These are phyloP conservation scores for Hippocampus kuda DNA, from an alignment of 2,797 vertebrate genomes.

Conservation along the genomic window DNA sequence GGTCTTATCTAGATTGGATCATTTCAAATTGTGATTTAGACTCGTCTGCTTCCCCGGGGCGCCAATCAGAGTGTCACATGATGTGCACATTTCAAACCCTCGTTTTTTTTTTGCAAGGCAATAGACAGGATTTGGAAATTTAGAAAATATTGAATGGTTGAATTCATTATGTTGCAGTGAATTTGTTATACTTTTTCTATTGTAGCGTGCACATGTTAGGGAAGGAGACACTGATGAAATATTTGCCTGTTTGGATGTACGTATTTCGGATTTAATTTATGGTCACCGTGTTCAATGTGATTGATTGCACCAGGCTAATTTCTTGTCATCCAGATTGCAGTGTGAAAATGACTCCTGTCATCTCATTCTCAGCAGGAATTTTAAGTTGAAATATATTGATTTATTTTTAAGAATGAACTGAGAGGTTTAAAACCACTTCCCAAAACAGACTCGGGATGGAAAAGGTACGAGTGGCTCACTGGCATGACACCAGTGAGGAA, in stretches of 20 bases:
- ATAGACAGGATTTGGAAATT: no score
- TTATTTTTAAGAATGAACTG: neutral
- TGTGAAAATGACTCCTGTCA: no score
- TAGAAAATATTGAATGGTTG: no score
- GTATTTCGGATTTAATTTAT: no score
- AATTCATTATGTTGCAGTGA: neutral
- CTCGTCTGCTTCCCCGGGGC: constrained; percentile 39
- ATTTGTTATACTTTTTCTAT: no score
- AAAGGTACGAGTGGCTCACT: constrained; percentile 5
- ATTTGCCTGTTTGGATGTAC: no score
- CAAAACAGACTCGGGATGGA: constrained; percentile 18
- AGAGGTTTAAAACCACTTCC: neutral
- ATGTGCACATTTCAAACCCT: neutral
- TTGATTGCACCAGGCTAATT: no score
- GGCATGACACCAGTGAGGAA: constrained; percentile 5
- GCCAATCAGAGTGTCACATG: constrained; percentile 36
- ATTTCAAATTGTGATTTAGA: constrained; percentile 16
- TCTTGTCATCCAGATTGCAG: no score
- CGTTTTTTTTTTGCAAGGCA: neutral
- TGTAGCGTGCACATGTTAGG: no score
- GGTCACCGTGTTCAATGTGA: no score
- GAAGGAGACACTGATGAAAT: no score
- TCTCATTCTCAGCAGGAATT: no score
- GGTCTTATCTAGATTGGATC: constrained; percentile 5
- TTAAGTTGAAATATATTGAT: neutral